Evolutionary conservation across 1,140 invertebrate genomes (phyloP).

Genomic region (Artemia franciscana): DNA sequence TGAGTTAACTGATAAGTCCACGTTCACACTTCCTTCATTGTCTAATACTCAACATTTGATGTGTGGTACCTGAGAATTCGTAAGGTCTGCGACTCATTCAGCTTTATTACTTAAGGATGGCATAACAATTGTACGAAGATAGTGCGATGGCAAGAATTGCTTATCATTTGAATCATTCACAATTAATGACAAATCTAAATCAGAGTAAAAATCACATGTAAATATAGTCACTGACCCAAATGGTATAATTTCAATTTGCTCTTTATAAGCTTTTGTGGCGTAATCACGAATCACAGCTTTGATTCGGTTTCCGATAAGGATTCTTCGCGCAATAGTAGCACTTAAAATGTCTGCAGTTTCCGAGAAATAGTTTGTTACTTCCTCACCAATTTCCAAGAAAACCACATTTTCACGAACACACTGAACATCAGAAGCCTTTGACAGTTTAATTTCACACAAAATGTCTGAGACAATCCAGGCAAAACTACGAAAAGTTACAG

Average conservation of each 20-base stretch:
- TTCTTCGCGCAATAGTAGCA: background rate
- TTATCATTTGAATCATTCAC: background rate
- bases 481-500: background rate
- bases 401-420: background rate
- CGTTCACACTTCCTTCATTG: background rate
- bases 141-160: background rate
- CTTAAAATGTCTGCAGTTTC: background rate
- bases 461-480: conserved; percentile 1
- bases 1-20: background rate
- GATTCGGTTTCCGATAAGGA: background rate
- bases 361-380: background rate
- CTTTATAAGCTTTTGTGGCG: background rate
- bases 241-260: background rate
- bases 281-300: background rate
- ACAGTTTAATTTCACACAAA: background rate
- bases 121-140: background rate
- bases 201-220: background rate
- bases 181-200: background rate
- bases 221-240: conserved; percentile 2
- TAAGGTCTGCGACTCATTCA: background rate
- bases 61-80: background rate
- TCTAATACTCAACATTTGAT: background rate
- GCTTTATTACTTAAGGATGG: background rate
- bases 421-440: background rate
- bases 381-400: background rate